Evolutionary conservation across 2,113 vertebrate species (phyloP).

Genomic region (Heloderma charlesbogerti): DNA sequence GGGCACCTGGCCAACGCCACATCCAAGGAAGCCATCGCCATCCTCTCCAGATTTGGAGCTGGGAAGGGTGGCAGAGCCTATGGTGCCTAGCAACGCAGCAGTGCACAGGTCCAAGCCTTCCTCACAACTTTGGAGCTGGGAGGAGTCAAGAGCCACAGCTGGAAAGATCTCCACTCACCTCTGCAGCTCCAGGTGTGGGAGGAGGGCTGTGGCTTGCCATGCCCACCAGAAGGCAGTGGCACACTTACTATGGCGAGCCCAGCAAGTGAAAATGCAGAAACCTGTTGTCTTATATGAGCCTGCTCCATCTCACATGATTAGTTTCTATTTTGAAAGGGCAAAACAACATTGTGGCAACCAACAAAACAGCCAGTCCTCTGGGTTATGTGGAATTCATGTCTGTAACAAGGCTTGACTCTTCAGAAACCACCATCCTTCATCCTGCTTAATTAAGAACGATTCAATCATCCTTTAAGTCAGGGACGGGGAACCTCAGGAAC

Average conservation of each 20-base stretch:
- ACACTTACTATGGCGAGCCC: background rate
- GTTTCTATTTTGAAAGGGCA: background rate
- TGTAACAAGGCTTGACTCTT: background rate
- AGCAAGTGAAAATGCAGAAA: background rate
- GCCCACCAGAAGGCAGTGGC: background rate
- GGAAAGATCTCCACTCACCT: background rate
- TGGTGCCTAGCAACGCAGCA: background rate
- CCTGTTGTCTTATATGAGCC: background rate
- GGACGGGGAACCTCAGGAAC: too few species aligned
- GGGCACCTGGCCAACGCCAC: background rate
- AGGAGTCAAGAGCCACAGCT: background rate
- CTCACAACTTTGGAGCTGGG: background rate
- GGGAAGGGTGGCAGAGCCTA: background rate
- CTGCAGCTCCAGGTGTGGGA: too few species aligned
- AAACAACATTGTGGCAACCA: background rate
- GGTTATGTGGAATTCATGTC: background rate
- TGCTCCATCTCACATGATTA: background rate
- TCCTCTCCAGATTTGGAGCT: background rate
- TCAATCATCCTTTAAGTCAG: background rate
- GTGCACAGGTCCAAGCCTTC: background rate
- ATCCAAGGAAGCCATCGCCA: background rate
- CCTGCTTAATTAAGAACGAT: background rate
- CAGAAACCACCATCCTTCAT: too few species aligned
- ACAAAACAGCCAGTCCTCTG: background rate
- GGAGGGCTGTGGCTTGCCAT: background rate